Percentiles rank a stretch among this genome's conserved stretches.
phyloP scores from a whole-genome alignment of 1,140 invertebrate genomes.

The Diorhabda sublineata region DNA sequence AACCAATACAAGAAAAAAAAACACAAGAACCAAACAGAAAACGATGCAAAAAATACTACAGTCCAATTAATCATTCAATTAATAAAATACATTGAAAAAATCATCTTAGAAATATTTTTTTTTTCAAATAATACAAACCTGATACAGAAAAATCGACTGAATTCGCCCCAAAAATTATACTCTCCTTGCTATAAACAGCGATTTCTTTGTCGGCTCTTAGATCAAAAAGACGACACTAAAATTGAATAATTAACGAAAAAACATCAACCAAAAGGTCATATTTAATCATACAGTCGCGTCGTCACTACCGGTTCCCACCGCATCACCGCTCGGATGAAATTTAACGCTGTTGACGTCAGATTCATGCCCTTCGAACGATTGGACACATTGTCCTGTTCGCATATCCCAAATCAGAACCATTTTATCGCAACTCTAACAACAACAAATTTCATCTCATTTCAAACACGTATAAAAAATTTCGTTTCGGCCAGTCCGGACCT shows the following conservation, averaged over 20 bases:
- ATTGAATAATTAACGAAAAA: conserved; percentile 24
- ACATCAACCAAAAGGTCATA: not conserved
- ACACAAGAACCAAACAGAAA: too few relatives aligned
- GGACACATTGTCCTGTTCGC: conserved; percentile 95
- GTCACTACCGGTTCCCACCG: conserved; percentile 95
- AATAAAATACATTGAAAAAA: too few relatives aligned
- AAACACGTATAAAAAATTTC: too few relatives aligned
- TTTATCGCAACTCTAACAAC: conserved; percentile 85
- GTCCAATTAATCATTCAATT: too few relatives aligned
- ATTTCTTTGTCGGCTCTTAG: conserved; percentile 96
- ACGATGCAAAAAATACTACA: too few relatives aligned
- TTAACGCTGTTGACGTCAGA: conserved; percentile 98
- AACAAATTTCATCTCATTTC: not conserved
- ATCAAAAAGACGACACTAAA: conserved; percentile 94
- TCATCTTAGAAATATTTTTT: too few relatives aligned
- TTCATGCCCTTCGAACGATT: conserved; percentile 97
- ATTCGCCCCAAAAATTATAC: conserved; percentile 97
- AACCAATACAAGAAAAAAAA: too few relatives aligned
- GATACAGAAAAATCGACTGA: conserved; percentile 97
- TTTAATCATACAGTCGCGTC: conserved; percentile 79
- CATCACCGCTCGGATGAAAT: conserved; percentile 99
- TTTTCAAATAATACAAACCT: conserved; percentile 51
- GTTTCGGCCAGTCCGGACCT: too few relatives aligned
- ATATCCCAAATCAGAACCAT: conserved; percentile 99
- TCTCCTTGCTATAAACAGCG: conserved; percentile 93